A percentile compares a stretch with the other conserved stretches of the same genome.
These are phyloP conservation scores for Solen grandis DNA, from an alignment of 1,140 invertebrate species.

Conservation along the genomic window DNA sequence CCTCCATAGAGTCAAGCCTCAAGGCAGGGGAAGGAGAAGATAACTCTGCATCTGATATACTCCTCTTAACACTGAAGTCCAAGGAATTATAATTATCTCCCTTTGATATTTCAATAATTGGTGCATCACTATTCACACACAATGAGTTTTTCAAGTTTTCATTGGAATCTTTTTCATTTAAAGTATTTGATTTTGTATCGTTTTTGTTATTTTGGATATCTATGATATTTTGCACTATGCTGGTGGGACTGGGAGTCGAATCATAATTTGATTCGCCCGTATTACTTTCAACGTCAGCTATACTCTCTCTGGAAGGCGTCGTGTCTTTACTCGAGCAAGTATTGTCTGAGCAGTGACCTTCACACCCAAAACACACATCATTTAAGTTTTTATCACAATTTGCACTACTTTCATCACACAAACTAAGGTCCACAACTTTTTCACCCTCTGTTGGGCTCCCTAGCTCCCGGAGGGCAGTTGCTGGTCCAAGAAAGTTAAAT, in stretches of 20 bases:
- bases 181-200: slow-evolving; percentile 47
- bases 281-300: slow-evolving; percentile 71
- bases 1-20: slow-evolving; percentile 38
- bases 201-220: slow-evolving; percentile 67
- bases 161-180: slow-evolving; percentile 75
- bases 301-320: slow-evolving; percentile 69
- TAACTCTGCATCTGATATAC: slow-evolving; percentile 68
- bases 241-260: slow-evolving; percentile 58
- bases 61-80: slow-evolving; percentile 66
- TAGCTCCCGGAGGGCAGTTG: slow-evolving; percentile 75
- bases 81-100: slow-evolving; percentile 59
- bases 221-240: slow-evolving; percentile 57
- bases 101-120: slow-evolving; percentile 56
- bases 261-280: slow-evolving; percentile 68
- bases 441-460: slow-evolving; percentile 45
- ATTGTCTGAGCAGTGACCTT: slow-evolving; percentile 75
- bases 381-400: slow-evolving; percentile 72
- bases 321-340: slow-evolving; percentile 73
- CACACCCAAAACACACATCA: slow-evolving; percentile 80
- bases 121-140: slow-evolving; percentile 24
- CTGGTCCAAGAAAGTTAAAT: slow-evolving; percentile 74
- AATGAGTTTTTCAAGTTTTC: slow-evolving; percentile 72
- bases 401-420: slow-evolving; percentile 23
- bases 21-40: slow-evolving; percentile 54
- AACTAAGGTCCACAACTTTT: slow-evolving; percentile 8